These are phyloP conservation scores for Oncorhynchus mykiss DNA, from an alignment of 2,113 vertebrate genomes.

Conservation along the genomic window DNA sequence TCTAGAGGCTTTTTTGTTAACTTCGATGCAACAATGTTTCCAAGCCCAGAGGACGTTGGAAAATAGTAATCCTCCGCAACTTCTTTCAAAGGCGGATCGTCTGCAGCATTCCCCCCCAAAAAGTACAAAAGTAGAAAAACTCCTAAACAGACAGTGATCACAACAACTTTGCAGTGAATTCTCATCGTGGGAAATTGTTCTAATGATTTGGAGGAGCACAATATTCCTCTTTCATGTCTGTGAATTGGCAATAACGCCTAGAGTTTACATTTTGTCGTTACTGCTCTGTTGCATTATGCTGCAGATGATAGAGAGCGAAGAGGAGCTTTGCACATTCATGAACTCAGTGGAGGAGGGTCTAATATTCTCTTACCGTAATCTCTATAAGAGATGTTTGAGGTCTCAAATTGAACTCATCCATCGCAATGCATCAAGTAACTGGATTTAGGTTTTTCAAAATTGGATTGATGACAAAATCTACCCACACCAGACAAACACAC, in stretches of 20 bases:
- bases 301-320: constrained; percentile 64
- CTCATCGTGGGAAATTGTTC: constrained; percentile 69
- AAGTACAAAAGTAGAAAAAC: constrained; percentile 81
- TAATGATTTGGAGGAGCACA: constrained; percentile 23
- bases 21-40: constrained; percentile 51
- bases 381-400: not conserved
- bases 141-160: constrained; percentile 71
- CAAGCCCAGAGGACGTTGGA: constrained; percentile 20
- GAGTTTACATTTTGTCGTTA: constrained; percentile 55
- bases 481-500: too few species aligned
- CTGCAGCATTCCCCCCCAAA: constrained; percentile 69
- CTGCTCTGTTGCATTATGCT: constrained; percentile 60
- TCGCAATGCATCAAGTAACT: too few species aligned
- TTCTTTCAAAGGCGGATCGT: constrained; percentile 65
- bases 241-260: constrained; percentile 33
- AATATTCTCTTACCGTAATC: constrained; percentile 61
- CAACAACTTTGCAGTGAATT: constrained; percentile 69
- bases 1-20: constrained; percentile 39
- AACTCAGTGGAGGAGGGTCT: constrained; percentile 62
- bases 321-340: constrained; percentile 53
- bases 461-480: too few species aligned
- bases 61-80: constrained; percentile 49
- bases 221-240: constrained; percentile 60
- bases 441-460: too few species aligned
- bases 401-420: too few species aligned